A percentile compares a stretch with the other conserved stretches of the same genome.
Evolutionary conservation across 2,113 vertebrate species (phyloP).

Genomic region (Proterorhinus semilunaris): DNA sequence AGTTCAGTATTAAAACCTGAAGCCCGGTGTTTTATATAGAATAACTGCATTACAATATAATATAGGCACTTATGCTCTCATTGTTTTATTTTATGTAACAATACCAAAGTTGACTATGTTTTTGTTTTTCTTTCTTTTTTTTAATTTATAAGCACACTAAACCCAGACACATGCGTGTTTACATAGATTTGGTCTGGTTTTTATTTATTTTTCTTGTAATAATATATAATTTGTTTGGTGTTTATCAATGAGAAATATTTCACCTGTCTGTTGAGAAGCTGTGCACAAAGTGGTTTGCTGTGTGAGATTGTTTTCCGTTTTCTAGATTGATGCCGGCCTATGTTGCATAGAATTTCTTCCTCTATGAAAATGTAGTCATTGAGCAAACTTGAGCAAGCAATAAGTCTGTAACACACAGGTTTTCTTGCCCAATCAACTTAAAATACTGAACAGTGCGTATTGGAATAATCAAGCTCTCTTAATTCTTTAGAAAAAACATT

Average conservation of each 20-base stretch:
- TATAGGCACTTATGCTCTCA: slow-evolving; percentile 73
- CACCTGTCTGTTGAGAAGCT: slow-evolving; percentile 51
- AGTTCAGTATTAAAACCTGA: slow-evolving; percentile 76
- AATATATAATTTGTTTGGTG: slow-evolving; percentile 58
- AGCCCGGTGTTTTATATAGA: slow-evolving; percentile 40
- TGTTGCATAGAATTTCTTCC: slow-evolving; percentile 34
- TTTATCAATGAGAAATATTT: slow-evolving; percentile 54
- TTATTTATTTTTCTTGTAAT: slow-evolving; percentile 72
- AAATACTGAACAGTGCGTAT: slow-evolving; percentile 15
- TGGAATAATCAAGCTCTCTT: slow-evolving; percentile 3
- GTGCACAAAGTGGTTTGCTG: slow-evolving; percentile 64
- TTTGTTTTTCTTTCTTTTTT: slow-evolving; percentile 46
- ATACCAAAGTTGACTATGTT: slow-evolving; percentile 77
- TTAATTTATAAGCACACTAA: slow-evolving; percentile 69
- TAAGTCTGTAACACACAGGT: slow-evolving; percentile 15
- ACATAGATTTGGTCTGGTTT: slow-evolving; percentile 55
- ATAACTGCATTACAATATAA: slow-evolving; percentile 69
- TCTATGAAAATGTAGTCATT: slow-evolving; percentile 13
- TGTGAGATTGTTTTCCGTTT: slow-evolving; percentile 60
- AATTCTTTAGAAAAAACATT: slow-evolving; percentile 11
- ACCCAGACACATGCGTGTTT: slow-evolving; percentile 59
- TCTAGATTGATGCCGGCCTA: slow-evolving; percentile 46
- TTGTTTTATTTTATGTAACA: slow-evolving; percentile 65
- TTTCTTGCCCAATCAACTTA: slow-evolving; percentile 8
- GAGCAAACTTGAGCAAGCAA: slow-evolving; percentile 21